A percentile compares a stretch with the other conserved stretches of the same genome.
Evolutionary conservation across 2,888 invertebrate genomes (phyloP).

Genomic region (Dysmachus trigonus): DNA sequence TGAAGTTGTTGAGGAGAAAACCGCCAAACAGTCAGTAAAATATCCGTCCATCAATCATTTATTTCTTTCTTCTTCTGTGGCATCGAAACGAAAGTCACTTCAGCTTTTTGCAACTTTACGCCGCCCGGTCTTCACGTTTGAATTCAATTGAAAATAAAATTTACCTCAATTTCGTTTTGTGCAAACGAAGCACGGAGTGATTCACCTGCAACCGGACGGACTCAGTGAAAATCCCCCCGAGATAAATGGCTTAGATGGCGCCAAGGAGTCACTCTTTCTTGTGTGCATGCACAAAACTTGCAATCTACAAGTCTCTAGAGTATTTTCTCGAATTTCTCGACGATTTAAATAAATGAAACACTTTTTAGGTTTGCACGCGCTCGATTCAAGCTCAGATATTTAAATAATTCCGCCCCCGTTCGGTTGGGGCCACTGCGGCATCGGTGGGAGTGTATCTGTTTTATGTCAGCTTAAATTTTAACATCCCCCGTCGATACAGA

Average conservation of each 20-base stretch:
- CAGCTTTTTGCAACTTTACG: neutral
- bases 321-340: neutral
- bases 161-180: neutral
- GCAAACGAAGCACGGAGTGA: neutral
- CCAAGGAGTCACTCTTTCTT: neutral
- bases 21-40: neutral
- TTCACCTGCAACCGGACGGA: neutral
- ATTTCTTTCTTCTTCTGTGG: neutral
- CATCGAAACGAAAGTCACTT: neutral
- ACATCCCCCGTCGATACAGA: neutral
- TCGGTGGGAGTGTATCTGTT: neutral
- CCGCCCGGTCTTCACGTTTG: neutral
- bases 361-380: neutral
- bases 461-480: neutral
- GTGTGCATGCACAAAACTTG: neutral
- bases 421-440: neutral
- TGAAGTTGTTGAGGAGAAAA: neutral
- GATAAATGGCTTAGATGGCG: neutral
- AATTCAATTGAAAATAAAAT: neutral
- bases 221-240: neutral
- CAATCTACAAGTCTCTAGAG: neutral
- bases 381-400: neutral
- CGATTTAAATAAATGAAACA: neutral
- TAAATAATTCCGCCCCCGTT: neutral
- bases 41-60: neutral